A percentile compares a stretch with the other conserved stretches of the same genome.
These are phyloP conservation scores for Gracilinanus agilis DNA, from an alignment of 2,113 vertebrate genomes.

Conservation along the genomic window DNA sequence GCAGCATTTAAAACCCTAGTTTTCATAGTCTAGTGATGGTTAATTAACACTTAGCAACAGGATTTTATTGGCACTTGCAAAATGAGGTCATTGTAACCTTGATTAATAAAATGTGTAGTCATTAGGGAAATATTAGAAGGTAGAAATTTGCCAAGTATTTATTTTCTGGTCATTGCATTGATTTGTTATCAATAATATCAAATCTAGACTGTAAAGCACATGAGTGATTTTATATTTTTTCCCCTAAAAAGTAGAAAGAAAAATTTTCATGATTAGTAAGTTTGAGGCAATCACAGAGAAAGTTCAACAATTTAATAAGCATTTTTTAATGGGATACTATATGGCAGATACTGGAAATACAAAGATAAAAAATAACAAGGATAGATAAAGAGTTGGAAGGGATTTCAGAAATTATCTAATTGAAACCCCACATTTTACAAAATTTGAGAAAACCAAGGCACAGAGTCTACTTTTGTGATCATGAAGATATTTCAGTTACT, in stretches of 20 bases:
- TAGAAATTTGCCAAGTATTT: conserved; percentile 57
- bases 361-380: not conserved
- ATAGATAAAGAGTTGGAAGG: not conserved
- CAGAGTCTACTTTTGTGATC: conserved; percentile 27
- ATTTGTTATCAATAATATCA: conserved; percentile 72
- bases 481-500: not conserved
- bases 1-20: not conserved
- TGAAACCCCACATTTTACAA: not conserved
- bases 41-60: conserved; percentile 77
- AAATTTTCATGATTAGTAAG: not conserved
- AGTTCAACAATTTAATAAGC: not conserved
- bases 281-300: not conserved
- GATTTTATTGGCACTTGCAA: conserved; percentile 78
- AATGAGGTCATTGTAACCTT: conserved; percentile 80
- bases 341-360: not conserved
- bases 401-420: not conserved
- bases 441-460: not conserved
- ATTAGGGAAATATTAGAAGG: conserved; percentile 76
- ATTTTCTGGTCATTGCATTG: not conserved
- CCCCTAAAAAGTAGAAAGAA: conserved; percentile 62
- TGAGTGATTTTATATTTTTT: conserved; percentile 8
- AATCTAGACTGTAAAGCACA: conserved; percentile 74
- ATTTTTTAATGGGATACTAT: not conserved
- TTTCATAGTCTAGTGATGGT: conserved; percentile 76
- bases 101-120: conserved; percentile 81